A percentile compares a stretch with the other conserved stretches of the same genome.
phyloP scores from a whole-genome alignment of 2,797 vertebrate species.

The Neomorphus geoffroyi region DNA sequence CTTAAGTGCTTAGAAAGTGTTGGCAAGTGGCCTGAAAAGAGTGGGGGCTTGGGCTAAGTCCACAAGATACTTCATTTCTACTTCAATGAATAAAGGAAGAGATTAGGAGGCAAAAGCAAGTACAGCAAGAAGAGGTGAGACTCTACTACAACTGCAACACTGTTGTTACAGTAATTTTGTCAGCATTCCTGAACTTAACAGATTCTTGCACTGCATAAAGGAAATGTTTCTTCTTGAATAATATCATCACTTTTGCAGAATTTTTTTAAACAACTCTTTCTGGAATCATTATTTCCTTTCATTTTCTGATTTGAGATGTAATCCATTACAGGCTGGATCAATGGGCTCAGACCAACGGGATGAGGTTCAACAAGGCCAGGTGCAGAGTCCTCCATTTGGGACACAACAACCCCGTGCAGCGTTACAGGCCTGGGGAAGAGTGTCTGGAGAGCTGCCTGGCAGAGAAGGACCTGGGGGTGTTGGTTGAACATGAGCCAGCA shows the following conservation, averaged over 20 bases:
- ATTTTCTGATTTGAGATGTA: constrained; percentile 6
- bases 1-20: background rate
- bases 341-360: too few species aligned
- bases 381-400: too few species aligned
- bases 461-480: too few species aligned
- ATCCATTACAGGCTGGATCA: too few species aligned
- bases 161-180: background rate
- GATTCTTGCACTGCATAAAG: background rate
- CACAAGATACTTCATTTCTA: background rate
- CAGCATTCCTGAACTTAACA: background rate
- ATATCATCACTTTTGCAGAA: background rate
- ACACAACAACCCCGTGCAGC: too few species aligned
- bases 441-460: too few species aligned
- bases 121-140: background rate
- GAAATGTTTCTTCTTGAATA: constrained; percentile 11
- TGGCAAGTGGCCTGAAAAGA: background rate
- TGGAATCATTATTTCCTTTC: background rate
- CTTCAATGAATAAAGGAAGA: background rate
- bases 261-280: constrained; percentile 4
- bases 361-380: too few species aligned
- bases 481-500: too few species aligned
- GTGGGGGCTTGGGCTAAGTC: background rate
- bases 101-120: background rate
- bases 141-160: background rate
- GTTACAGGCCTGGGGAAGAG: too few species aligned